phyloP scores from a whole-genome alignment of 2,797 vertebrate genomes.

The Setipinna tenuifilis region DNA sequence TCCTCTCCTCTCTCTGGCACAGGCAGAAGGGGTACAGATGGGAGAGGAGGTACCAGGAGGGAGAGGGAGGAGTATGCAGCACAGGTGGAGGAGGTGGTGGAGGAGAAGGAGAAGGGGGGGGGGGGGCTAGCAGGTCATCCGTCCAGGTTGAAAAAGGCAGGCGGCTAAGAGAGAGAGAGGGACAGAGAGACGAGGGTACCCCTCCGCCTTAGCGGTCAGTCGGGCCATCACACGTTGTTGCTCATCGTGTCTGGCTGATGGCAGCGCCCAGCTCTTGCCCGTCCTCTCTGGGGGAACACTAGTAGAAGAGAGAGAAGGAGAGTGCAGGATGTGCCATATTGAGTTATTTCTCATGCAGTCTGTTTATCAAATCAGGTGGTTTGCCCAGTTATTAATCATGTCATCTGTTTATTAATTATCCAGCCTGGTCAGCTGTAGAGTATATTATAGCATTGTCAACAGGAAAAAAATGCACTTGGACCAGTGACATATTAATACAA shows the following conservation, averaged over 20 bases:
- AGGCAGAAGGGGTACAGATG: background rate
- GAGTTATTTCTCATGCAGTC: background rate
- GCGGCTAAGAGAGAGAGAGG: background rate
- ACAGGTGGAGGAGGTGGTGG: background rate
- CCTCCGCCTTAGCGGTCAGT: background rate
- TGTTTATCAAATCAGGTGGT: background rate
- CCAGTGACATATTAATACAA: background rate
- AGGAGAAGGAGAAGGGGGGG: background rate
- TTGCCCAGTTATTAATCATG: background rate
- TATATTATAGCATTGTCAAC: background rate
- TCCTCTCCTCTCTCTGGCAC: background rate
- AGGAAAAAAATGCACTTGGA: background rate
- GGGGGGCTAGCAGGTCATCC: no score
- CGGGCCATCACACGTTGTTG: background rate
- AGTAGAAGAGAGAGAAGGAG: background rate
- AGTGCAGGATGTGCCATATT: background rate
- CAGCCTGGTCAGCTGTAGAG: background rate
- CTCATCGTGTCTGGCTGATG: conserved; percentile 19
- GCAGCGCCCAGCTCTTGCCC: conserved; percentile 1
- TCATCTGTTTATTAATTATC: background rate
- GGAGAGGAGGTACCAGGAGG: background rate
- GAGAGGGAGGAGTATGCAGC: background rate
- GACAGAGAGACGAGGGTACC: background rate
- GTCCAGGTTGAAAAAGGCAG: no score
- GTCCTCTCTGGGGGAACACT: conserved; percentile 4